Percentiles rank a stretch among this genome's conserved stretches.
These are phyloP conservation scores for Myanophis thanlyinensis DNA, from an alignment of 2,113 vertebrate species.

Conservation along the genomic window DNA sequence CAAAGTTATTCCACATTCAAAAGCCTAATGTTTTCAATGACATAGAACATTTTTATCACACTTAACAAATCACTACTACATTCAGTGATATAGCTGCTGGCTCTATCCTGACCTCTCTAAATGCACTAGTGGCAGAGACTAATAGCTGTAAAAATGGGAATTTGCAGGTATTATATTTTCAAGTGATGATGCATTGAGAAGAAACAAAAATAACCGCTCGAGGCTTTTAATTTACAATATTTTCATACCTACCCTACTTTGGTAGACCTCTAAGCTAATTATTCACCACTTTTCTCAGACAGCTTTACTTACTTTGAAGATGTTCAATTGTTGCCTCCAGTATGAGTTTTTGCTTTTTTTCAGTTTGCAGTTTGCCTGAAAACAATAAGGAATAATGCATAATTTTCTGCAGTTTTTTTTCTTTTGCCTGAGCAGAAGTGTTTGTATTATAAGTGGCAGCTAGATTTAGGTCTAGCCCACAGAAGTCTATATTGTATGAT, in stretches of 20 bases:
- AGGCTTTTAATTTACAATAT: neutral
- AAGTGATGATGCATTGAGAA: neutral
- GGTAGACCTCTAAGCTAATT: neutral
- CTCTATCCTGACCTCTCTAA: neutral
- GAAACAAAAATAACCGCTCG: neutral
- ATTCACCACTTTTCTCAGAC: neutral
- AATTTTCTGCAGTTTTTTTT: neutral
- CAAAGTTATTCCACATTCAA: neutral
- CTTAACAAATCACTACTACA: neutral
- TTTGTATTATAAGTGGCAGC: neutral
- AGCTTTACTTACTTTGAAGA: constrained; percentile 67
- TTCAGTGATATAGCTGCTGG: neutral
- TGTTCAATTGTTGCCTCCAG: constrained; percentile 58
- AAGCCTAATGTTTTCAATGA: neutral
- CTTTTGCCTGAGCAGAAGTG: neutral
- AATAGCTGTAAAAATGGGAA: neutral
- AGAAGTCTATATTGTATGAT: neutral
- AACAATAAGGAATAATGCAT: neutral
- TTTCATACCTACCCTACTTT: neutral
- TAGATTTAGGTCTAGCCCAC: neutral
- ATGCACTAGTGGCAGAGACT: neutral
- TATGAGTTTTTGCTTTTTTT: constrained; percentile 59
- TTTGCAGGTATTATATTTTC: neutral
- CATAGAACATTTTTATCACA: neutral
- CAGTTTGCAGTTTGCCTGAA: constrained; percentile 66